These are phyloP conservation scores for Ochotona princeps DNA, from an alignment of 2,113 vertebrate genomes.

Conservation along the genomic window DNA sequence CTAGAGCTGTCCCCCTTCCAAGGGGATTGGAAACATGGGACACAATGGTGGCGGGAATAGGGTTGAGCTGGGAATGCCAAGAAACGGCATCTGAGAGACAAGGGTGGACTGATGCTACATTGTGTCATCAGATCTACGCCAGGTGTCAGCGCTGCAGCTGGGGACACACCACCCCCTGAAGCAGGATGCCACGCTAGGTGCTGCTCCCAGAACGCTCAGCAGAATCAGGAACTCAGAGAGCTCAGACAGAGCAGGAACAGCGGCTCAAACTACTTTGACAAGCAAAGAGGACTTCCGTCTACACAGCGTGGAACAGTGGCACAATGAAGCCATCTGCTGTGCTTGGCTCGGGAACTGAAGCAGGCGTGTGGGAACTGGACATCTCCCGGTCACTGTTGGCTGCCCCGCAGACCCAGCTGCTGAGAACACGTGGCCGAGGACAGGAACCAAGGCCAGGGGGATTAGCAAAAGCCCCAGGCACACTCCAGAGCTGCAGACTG, in stretches of 20 bases:
- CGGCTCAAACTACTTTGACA: not conserved
- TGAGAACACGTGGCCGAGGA: not conserved
- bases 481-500: not conserved
- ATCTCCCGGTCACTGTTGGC: not conserved
- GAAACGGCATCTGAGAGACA: not conserved
- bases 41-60: not conserved
- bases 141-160: not conserved
- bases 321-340: not conserved
- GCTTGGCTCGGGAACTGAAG: not conserved
- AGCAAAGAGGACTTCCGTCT: not conserved
- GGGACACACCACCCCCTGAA: not conserved
- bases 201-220: not conserved
- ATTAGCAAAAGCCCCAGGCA: not conserved
- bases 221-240: not conserved
- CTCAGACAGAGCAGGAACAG: not conserved
- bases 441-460: not conserved
- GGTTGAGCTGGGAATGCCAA: not conserved
- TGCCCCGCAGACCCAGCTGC: not conserved
- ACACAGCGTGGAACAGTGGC: not conserved
- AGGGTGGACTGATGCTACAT: not conserved
- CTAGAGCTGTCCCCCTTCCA: not conserved
- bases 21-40: not conserved
- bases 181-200: not conserved
- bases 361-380: not conserved
- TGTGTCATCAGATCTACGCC: not conserved